These are phyloP conservation scores for Apocheima hispidaria DNA, from an alignment of 2,888 invertebrate genomes.

Conservation along the genomic window DNA sequence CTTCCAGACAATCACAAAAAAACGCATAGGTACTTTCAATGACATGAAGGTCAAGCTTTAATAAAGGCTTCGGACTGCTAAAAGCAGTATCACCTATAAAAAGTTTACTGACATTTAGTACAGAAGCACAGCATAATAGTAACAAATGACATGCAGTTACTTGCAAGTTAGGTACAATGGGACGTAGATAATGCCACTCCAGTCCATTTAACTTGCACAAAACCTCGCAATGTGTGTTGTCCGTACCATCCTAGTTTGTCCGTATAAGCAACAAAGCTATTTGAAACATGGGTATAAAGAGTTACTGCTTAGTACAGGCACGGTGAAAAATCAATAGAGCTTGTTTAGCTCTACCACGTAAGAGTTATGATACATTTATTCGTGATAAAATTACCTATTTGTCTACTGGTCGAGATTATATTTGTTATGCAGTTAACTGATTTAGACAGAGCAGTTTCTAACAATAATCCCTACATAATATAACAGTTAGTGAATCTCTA, in stretches of 20 bases:
- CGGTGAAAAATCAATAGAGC: neutral
- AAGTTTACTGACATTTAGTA: conserved; percentile 1
- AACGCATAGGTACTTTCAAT: no score
- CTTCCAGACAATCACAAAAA: neutral
- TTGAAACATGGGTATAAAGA: conserved; percentile 23
- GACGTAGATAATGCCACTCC: conserved; percentile 23
- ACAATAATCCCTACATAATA: no score
- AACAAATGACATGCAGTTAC: conserved; percentile 19
- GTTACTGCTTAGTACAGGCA: conserved; percentile 11
- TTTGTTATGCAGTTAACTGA: no score
- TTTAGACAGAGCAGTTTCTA: no score
- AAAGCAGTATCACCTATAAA: neutral
- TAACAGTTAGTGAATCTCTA: no score
- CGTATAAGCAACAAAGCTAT: conserved; percentile 20
- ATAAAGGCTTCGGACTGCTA: neutral
- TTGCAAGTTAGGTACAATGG: conserved; percentile 14
- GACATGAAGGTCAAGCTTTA: neutral
- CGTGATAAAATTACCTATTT: no score
- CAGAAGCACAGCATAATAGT: conserved; percentile 26
- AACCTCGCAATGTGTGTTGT: conserved; percentile 18
- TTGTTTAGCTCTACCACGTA: neutral
- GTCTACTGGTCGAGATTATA: no score
- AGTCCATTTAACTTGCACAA: conserved; percentile 26
- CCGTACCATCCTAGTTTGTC: conserved; percentile 25
- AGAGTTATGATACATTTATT: no score